Evolutionary conservation across 2,888 invertebrate genomes (phyloP), one percentile per base, ranked within the genome.

Genomic region (Apamea anceps): DNA sequence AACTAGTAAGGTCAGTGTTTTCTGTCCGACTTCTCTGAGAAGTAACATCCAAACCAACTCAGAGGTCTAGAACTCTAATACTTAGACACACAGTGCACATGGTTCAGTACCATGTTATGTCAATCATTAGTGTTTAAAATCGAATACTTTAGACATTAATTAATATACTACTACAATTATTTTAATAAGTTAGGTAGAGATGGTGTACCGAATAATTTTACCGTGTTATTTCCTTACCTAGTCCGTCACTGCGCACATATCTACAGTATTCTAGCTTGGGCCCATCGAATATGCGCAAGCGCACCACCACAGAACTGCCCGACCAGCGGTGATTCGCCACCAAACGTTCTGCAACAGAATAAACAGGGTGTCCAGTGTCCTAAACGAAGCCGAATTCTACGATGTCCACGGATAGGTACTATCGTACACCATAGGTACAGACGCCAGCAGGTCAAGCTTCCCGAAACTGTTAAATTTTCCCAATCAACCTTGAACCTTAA

Each of bases 171-270:
- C 21, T 3, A 28, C 6, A 48, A 28, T 21, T 32, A 25, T 70
- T 51, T 28, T 13, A 25, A 15, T 15, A 32, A 48, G 15, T 5
- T 25, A 25, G 25, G 21, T 51, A 32, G 32, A 32, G 1, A 32
- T 54, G 15, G 8, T 51, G 70, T 32, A 32, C 32, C 25, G 15
- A 15, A 37, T 51, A 6, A 25, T 37, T 37, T 25, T 15, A 54
- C 15, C 15, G 10, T 71, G 10, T 25, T 54, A 71, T 54, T 45
- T 54, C 15, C 89, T 92, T 80, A 96, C 96, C 96, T 12, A 91
- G 72, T 45, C 96, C 96, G 60, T 96, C 95, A 72, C 91, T 93
- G 65, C 95, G 94, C 15, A 96, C 94, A 81, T 94, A 96, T 88
- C 96, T 91, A 91, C 96, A 96, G 91, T 96, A 96, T 6, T 95